These are phyloP conservation scores for Agapornis canus DNA, from an alignment of 2,797 vertebrate species.

Conservation along the genomic window DNA sequence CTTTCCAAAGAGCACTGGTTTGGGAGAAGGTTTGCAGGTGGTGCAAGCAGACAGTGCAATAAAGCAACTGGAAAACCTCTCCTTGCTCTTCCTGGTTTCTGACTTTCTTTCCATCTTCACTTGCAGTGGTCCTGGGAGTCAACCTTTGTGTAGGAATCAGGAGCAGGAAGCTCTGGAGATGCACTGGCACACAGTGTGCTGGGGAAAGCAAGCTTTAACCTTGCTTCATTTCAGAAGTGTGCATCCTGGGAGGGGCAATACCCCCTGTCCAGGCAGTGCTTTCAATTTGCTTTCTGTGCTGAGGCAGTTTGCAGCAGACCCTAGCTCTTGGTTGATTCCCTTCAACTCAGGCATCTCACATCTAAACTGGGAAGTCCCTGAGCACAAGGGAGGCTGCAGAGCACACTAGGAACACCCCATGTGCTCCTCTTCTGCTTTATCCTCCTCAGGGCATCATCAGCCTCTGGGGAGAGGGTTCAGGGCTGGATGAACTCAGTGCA, in stretches of 20 bases:
- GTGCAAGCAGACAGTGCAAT: background rate
- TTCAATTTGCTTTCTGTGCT: background rate
- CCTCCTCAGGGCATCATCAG: background rate
- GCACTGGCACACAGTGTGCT: fast-evolving
- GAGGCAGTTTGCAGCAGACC: background rate
- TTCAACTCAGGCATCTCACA: background rate
- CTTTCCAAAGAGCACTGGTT: background rate
- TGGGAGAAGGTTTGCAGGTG: background rate
- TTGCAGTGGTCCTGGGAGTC: background rate
- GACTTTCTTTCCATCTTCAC: background rate
- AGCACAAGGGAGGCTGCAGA: background rate
- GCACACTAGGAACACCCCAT: background rate
- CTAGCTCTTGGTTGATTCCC: background rate
- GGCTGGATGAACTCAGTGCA: background rate
- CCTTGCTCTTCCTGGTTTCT: background rate
- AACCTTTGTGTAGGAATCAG: background rate
- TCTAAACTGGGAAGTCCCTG: background rate
- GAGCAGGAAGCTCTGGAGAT: background rate
- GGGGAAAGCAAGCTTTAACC: background rate
- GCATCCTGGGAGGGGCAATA: background rate
- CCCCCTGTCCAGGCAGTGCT: background rate
- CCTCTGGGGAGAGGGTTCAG: background rate
- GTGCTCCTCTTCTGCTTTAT: background rate
- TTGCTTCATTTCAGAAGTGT: background rate
- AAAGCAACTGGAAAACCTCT: background rate